Base-by-base conservation (phyloP, 1,140 invertebrate species). In the Monomorium pharaonis region DNA sequence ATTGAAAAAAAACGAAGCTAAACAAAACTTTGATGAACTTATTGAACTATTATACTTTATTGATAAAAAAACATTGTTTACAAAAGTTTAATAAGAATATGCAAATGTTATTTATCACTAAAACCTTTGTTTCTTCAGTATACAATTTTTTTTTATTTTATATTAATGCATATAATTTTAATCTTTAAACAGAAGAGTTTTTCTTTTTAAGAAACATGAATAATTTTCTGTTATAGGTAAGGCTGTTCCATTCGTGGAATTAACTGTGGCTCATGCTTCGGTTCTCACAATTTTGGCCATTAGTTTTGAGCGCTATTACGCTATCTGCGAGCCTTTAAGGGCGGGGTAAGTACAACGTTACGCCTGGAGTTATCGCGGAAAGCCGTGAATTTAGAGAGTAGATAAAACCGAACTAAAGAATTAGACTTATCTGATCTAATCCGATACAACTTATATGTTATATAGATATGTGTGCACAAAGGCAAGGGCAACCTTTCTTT, bases 291-390 rank as follows among this genome's bases (percentile, higher is more conserved):
- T 99, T 87, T 95, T 99, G 90, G 98, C 98, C 62, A 98, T 98
- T 91, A 98, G 98, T 94, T 98, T 99, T 93, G 98, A 99, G 94
- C 96, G 98, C 7, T 99, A 99, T 95, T 98, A 99, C 94, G 98
- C 98, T 37, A 99, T 99, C 91, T 99, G 98, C 94, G 97, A 98
- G 91, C 98, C 98, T 0, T 95, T 99, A 58, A 97, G 98, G 90
- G 98, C 98, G 0, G 97, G 98, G 88, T 95, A 89, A 94, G 92
- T 86, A 12, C 37, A 42, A 49, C 12, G 70, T 1, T 44, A 5
- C 60, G 10, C 33, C 3, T 10, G 24, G 18, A 44, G 76, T 27
- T 75, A 47, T 78, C 0, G 12, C 3, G 6, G 4, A 47, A 58
- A 63, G 24, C 12, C n/a, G 0, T 3, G 6, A 56, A 30, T 75